These are phyloP conservation scores for Thereva unica DNA, from an alignment of 2,888 invertebrate genomes.

Conservation along the genomic window DNA sequence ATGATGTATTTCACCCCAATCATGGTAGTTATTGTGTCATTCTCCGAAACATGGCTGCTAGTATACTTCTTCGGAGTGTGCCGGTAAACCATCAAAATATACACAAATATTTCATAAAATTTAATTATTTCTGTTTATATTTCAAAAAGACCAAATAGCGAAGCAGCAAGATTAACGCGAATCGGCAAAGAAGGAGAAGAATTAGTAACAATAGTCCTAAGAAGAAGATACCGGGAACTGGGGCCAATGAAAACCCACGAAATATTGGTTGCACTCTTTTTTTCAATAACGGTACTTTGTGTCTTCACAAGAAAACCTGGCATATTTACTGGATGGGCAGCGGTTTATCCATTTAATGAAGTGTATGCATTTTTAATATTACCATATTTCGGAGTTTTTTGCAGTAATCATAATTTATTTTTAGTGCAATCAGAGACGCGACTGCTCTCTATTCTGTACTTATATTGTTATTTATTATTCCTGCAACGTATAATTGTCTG, in stretches of 20 bases:
- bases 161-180: conserved; percentile 62
- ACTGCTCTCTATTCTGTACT: no score
- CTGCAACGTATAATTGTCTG: no score
- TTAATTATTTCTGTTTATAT: neutral
- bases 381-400: neutral
- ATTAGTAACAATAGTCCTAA: conserved; percentile 69
- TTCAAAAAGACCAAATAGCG: conserved; percentile 60
- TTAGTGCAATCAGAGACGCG: no score
- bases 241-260: conserved; percentile 81
- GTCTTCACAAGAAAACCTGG: conserved; percentile 87
- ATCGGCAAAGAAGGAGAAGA: conserved; percentile 63
- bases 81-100: no score
- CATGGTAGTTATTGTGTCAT: no score
- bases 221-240: conserved; percentile 69
- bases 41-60: no score
- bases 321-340: conserved; percentile 82
- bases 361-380: conserved; percentile 5
- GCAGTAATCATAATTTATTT: neutral
- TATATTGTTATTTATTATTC: no score
- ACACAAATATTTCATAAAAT: neutral
- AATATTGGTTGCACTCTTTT: conserved; percentile 68
- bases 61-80: no score
- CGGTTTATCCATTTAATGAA: conserved; percentile 58
- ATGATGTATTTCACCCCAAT: no score
- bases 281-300: conserved; percentile 72